Percentiles rank a stretch among this genome's conserved stretches.
Conservation (phyloP, 1,140 invertebrate species). For the Drosophila mayri region DNA sequence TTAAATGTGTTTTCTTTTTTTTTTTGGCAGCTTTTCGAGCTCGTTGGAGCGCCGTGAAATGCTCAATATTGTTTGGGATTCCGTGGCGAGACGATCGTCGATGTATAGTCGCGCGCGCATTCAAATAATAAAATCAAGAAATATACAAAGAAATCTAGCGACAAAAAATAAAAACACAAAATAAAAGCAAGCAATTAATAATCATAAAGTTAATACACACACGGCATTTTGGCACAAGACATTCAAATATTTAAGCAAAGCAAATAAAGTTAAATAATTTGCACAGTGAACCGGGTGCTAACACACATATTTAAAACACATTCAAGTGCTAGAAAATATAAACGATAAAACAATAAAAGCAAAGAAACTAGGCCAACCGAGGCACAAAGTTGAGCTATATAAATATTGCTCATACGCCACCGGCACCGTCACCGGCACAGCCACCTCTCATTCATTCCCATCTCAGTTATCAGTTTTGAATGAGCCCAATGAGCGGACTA, state of each 20-base stretch:
- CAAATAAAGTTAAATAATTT: slow-evolving; percentile 26
- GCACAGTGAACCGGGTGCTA: slow-evolving; percentile 15
- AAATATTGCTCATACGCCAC: slow-evolving; percentile 78
- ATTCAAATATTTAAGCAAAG: slow-evolving; percentile 27
- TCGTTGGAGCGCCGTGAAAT: slow-evolving; percentile 44
- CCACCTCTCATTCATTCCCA: slow-evolving; percentile 24
- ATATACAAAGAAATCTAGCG: slow-evolving; percentile 20
- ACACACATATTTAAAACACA: slow-evolving; percentile 29
- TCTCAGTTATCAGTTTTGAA: slow-evolving; percentile 59
- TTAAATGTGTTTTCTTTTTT: slow-evolving; percentile 12
- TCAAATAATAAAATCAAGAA: slow-evolving; percentile 23
- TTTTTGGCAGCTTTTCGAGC: slow-evolving; percentile 62
- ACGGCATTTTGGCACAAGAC: slow-evolving; percentile 9
- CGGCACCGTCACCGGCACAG: slow-evolving; percentile 54
- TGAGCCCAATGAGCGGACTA: slow-evolving; percentile 84
- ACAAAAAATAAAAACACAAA: slow-evolving; percentile 8
- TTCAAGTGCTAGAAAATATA: slow-evolving; percentile 33
- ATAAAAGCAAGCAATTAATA: slow-evolving; percentile 29
- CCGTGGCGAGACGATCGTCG: slow-evolving; percentile 71
- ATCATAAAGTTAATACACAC: slow-evolving; percentile 25
- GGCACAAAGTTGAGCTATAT: slow-evolving; percentile 20
- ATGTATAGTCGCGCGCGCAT: slow-evolving; percentile 47
- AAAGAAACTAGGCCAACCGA: slow-evolving; percentile 60
- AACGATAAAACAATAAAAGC: slow-evolving; percentile 10
- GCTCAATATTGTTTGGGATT: slow-evolving; percentile 78